Conservation (phyloP, 53 echinoderm and acorn worm genomes). For the Glandiceps talaboti region DNA sequence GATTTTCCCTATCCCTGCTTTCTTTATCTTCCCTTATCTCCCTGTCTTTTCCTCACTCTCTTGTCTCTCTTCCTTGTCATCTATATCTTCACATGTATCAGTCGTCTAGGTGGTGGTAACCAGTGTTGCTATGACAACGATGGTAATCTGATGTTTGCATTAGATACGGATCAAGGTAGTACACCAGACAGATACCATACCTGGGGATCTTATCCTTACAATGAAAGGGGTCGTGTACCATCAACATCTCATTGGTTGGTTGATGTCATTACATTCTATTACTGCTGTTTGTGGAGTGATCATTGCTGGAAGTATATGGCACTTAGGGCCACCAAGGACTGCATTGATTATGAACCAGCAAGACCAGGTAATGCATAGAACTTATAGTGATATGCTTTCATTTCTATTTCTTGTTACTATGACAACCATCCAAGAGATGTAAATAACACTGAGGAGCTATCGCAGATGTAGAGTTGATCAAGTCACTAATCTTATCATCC, state of each 20-base stretch:
- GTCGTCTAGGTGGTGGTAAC: slow-evolving; percentile 12
- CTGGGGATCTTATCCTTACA: slow-evolving; percentile 48
- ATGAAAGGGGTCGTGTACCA: slow-evolving; percentile 28
- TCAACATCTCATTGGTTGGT: slow-evolving; percentile 63
- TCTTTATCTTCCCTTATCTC: no score
- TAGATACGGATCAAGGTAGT: slow-evolving; percentile 37
- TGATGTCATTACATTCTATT: slow-evolving; percentile 62
- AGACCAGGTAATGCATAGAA: slow-evolving; percentile 34
- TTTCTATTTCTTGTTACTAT: no score
- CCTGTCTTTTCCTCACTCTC: no score
- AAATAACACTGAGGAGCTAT: no score
- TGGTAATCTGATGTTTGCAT: slow-evolving; percentile 28
- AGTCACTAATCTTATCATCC: no score
- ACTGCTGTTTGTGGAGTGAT: slow-evolving; percentile 63
- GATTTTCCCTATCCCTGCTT: no score
- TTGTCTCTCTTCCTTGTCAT: no score
- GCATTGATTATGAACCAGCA: slow-evolving; percentile 36
- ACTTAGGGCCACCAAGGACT: slow-evolving; percentile 47
- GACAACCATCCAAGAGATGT: no score
- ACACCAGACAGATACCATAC: slow-evolving; percentile 37
- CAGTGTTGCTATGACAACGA: slow-evolving; percentile 44
- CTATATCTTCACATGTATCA: background rate
- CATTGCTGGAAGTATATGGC: slow-evolving; percentile 51
- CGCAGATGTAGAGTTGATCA: no score
- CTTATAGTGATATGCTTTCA: no score